phyloP scores from a whole-genome alignment of 2,888 invertebrate genomes.

The Meandrusa payeni region DNA sequence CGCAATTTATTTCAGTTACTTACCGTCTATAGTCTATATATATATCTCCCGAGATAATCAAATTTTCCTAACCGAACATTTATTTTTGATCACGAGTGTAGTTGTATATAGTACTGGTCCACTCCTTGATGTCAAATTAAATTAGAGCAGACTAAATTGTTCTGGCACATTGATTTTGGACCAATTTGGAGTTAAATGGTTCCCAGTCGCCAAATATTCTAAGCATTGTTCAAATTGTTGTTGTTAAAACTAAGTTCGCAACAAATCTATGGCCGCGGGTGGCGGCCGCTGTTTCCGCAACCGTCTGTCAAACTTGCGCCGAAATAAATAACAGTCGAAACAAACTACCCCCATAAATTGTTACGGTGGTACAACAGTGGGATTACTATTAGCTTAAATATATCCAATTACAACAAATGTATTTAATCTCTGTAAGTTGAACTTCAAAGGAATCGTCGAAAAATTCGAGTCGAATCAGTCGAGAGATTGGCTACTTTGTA shows the following conservation, averaged over 20 bases:
- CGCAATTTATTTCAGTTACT: too few relatives aligned
- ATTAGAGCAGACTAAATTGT: background rate
- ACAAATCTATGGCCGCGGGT: constrained; percentile 21
- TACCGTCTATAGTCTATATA: too few relatives aligned
- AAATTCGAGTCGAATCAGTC: too few relatives aligned
- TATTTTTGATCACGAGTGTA: too few relatives aligned
- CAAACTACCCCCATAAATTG: constrained; percentile 11
- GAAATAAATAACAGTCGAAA: constrained; percentile 19
- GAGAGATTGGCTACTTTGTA: too few relatives aligned
- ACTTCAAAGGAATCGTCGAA: too few relatives aligned
- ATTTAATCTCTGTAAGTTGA: too few relatives aligned
- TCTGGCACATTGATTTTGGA: constrained; percentile 11
- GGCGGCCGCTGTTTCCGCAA: constrained; percentile 4
- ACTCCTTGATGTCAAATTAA: too few relatives aligned
- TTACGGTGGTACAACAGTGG: background rate
- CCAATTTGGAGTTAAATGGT: constrained; percentile 13
- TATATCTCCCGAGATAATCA: too few relatives aligned
- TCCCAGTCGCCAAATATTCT: constrained; percentile 6
- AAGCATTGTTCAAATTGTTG: constrained; percentile 20
- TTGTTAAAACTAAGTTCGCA: constrained; percentile 20
- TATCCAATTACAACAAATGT: too few relatives aligned
- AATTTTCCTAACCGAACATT: too few relatives aligned
- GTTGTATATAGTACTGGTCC: too few relatives aligned
- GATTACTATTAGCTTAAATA: background rate
- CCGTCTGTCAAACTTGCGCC: constrained; percentile 14